Evolutionary conservation across 2,888 invertebrate genomes (phyloP), one percentile per base, ranked within the genome.

Genomic region (Tenthredo notha): DNA sequence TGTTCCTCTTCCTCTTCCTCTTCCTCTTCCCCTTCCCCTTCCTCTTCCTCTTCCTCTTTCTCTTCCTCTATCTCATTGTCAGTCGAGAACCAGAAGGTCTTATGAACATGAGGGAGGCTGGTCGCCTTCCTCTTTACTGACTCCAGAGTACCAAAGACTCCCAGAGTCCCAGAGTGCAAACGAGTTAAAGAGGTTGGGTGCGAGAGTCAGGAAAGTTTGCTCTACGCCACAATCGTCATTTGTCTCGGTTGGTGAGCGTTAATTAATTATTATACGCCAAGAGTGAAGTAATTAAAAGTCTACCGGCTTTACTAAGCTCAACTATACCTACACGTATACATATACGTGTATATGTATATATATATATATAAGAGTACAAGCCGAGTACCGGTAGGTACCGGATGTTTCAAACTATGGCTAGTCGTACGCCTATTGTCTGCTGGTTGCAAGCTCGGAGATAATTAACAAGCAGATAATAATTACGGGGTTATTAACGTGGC

Each of bases 241-340:
- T 80, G 80, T 80, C 80, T 80, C 80, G 80, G 80, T 40, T 58
- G 61, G 58, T 61, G 80, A 58, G 80, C 80, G 80, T 80, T 80
- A 80, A 80, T 80, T 80, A 80, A 80, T 80, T 80, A 80, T 80
- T 80, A 58, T 80, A 61, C 80, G 58, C 58, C 61, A 61, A n/a
- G 80, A 80, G 80, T 80, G 61, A 40, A 40, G 80, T 80, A 80
- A 80, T 80, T 80, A 80, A 80, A 80, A 80, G 80, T 80, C 80
- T 61, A 40, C 78, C 80, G 61, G 61, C 40, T 80, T 80, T 80
- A n/a, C 80, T 15, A 61, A 80, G 58, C 40, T 47, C 77, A 61
- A 61, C 80, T 61, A 58, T 61, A 80, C 33, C 1, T 47, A 37
- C 9, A n/a, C n/a, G 40, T 29, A 15, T 7, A 37, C 33, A 37